These are phyloP conservation scores for Paramacrobiotus metropolitanus DNA, from an alignment of 1,140 invertebrate genomes.

Conservation along the genomic window DNA sequence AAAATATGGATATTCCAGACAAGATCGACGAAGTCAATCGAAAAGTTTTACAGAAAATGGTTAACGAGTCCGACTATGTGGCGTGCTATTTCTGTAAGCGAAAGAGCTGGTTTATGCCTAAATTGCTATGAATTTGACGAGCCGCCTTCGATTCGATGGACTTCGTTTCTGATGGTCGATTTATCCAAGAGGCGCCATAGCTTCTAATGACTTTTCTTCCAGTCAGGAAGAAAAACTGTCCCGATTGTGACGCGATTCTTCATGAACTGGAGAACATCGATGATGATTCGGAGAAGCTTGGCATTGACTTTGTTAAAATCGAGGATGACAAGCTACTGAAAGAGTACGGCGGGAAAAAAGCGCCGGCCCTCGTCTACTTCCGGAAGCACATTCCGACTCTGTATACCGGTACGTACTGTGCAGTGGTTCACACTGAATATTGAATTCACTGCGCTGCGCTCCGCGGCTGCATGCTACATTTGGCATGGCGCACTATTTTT, in stretches of 20 bases:
- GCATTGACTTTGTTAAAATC: slow-evolving; percentile 78
- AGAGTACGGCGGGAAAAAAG: slow-evolving; percentile 43
- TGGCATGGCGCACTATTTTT: too few species aligned
- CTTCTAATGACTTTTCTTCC: too few species aligned
- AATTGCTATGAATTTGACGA: too few species aligned
- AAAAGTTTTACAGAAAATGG: slow-evolving; percentile 66
- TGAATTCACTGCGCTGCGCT: too few species aligned
- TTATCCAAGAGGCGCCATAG: too few species aligned
- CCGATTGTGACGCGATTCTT: slow-evolving; percentile 53
- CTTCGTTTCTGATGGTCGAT: too few species aligned
- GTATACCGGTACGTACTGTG: slow-evolving; percentile 36
- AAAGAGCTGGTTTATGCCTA: too few species aligned
- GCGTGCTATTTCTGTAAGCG: slow-evolving; percentile 88
- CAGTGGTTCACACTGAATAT: too few species aligned
- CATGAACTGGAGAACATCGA: slow-evolving; percentile 24
- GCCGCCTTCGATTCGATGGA: too few species aligned
- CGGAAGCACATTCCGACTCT: slow-evolving; percentile 68
- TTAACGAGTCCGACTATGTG: slow-evolving; percentile 71
- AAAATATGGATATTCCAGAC: slow-evolving; percentile 81
- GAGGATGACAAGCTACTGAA: slow-evolving; percentile 64
- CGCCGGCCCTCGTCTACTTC: slow-evolving; percentile 68
- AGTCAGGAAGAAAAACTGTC: slow-evolving; percentile 61
- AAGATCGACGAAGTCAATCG: slow-evolving; percentile 82
- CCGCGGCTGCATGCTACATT: too few species aligned
- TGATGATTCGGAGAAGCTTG: slow-evolving; percentile 25